Conservation (phyloP, 2,113 vertebrate species). For the Antigone vipio region DNA sequence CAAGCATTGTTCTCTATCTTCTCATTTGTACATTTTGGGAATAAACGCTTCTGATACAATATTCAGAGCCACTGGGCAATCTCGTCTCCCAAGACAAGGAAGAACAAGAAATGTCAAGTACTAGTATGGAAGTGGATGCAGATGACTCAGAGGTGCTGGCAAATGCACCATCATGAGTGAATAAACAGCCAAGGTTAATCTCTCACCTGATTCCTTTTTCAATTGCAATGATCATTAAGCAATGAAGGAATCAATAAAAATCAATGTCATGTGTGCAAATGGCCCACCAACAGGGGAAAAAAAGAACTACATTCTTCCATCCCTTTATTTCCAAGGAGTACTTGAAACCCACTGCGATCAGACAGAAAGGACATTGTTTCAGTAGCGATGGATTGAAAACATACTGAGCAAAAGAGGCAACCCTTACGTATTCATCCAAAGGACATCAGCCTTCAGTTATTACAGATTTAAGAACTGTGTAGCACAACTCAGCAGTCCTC, state of each 20-base stretch:
- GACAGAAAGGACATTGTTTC: neutral
- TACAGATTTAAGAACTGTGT: neutral
- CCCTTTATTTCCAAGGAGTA: neutral
- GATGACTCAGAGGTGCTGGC: neutral
- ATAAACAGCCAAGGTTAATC: neutral
- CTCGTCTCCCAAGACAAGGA: neutral
- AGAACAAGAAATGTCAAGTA: neutral
- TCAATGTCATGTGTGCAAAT: neutral
- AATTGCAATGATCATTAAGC: neutral
- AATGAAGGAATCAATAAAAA: neutral
- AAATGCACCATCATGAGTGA: neutral
- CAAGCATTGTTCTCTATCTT: neutral
- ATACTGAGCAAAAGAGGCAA: neutral
- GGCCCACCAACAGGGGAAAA: neutral
- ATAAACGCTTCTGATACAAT: neutral
- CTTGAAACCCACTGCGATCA: neutral
- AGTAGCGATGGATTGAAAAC: neutral
- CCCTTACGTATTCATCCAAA: neutral
- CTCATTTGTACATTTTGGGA: neutral
- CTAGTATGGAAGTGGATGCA: neutral
- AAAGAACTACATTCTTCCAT: neutral
- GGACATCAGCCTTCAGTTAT: neutral
- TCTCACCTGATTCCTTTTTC: neutral
- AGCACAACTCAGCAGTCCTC: neutral
- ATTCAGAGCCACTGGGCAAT: neutral